These are phyloP conservation scores for Onthophagus taurus DNA, from an alignment of 1,140 invertebrate species.

Conservation along the genomic window DNA sequence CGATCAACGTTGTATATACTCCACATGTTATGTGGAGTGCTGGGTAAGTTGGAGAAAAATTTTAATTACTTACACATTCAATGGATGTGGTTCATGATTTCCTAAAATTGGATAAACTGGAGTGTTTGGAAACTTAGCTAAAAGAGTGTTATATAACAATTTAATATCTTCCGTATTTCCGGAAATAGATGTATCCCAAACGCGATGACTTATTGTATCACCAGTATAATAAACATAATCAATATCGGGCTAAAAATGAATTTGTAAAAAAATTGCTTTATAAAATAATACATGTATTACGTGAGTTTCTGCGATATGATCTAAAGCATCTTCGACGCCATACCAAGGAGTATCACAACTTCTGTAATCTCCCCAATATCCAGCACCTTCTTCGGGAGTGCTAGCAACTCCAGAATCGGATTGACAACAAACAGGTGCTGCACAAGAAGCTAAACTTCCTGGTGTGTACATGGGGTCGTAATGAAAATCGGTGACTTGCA, in stretches of 20 bases:
- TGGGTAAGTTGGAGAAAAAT: too few relatives aligned
- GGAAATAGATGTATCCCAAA: constrained; percentile 66
- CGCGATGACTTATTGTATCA: constrained; percentile 72
- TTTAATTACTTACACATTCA: constrained; percentile 66
- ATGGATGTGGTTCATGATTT: constrained; percentile 83
- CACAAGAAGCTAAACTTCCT: constrained; percentile 57
- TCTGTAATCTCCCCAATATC: constrained; percentile 67
- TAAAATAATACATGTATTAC: constrained; percentile 6
- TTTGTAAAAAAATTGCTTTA: constrained; percentile 2
- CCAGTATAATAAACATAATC: constrained; percentile 77
- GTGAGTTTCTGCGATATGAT: constrained; percentile 14
- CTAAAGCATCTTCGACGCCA: constrained; percentile 7
- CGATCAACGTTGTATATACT: too few relatives aligned
- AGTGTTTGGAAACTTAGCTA: constrained; percentile 50
- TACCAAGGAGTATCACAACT: constrained; percentile 55
- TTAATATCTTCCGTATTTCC: constrained; percentile 54
- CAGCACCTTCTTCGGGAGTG: constrained; percentile 42
- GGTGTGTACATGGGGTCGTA: constrained; percentile 63
- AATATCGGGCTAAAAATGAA: constrained; percentile 43
- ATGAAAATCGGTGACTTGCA: constrained; percentile 75
- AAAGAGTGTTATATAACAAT: constrained; percentile 47
- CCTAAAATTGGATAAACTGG: constrained; percentile 66
- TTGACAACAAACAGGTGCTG: constrained; percentile 70
- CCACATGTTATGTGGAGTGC: too few relatives aligned
- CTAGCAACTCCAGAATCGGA: constrained; percentile 10